These are phyloP conservation scores for Galerucella calmariensis DNA, from an alignment of 2,888 invertebrate species.

Conservation along the genomic window DNA sequence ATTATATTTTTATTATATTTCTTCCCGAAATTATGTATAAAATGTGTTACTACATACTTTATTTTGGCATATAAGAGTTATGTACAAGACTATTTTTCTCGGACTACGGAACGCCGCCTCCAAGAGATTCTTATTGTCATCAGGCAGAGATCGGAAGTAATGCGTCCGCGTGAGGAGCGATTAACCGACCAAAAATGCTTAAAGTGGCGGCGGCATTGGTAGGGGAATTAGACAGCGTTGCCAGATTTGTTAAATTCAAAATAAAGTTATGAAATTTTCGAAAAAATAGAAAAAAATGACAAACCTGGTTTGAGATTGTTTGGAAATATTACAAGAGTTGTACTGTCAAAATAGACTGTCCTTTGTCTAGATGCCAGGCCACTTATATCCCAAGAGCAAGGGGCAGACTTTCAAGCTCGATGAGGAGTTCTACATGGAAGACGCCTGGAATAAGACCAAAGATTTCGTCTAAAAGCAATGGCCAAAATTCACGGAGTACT, in stretches of 20 bases:
- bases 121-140: slow-evolving; percentile 11
- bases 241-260: not conserved
- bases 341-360: too few relatives aligned
- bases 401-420: too few relatives aligned
- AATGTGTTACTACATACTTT: not conserved
- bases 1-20: too few relatives aligned
- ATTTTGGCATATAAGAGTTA: not conserved
- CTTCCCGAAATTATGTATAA: not conserved
- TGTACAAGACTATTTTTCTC: not conserved
- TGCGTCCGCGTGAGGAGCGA: slow-evolving; percentile 14
- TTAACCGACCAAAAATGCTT: slow-evolving; percentile 14
- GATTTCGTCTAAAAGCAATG: too few relatives aligned
- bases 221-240: slow-evolving; percentile 4
- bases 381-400: too few relatives aligned
- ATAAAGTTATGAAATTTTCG: not conserved
- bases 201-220: slow-evolving; percentile 5
- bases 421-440: too few relatives aligned
- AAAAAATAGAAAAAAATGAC: not conserved
- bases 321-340: too few relatives aligned
- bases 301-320: too few relatives aligned
- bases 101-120: not conserved
- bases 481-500: too few relatives aligned
- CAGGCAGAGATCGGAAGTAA: slow-evolving; percentile 13
- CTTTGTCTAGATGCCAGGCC: too few relatives aligned
- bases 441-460: too few relatives aligned